phyloP scores from a whole-genome alignment of 2,888 invertebrate species.

The Dryomyza anilis region DNA sequence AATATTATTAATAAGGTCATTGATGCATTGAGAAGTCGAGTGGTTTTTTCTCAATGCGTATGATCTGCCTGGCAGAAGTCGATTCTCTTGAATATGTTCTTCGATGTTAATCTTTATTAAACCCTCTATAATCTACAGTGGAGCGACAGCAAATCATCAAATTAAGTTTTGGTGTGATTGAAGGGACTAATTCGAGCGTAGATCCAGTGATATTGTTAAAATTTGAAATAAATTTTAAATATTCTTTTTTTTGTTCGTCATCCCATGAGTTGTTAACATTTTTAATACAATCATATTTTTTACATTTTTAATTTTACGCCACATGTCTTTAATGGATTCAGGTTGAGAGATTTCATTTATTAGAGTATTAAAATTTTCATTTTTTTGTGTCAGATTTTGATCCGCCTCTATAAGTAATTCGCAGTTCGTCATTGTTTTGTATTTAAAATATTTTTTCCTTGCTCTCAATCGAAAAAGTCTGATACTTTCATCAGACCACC shows the following conservation, averaged over 20 bases:
- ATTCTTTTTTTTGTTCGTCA: neutral
- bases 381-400: too few species aligned
- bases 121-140: neutral
- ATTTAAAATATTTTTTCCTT: too few species aligned
- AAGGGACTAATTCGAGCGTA: neutral
- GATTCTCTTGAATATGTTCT: neutral
- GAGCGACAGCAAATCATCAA: neutral
- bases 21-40: neutral
- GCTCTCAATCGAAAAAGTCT: too few species aligned
- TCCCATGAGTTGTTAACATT: neutral
- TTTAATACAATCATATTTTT: neutral
- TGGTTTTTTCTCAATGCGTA: neutral
- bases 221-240: neutral
- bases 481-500: too few species aligned
- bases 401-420: too few species aligned
- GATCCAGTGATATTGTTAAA: neutral
- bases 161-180: neutral
- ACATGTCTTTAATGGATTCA: too few species aligned
- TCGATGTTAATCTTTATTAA: neutral
- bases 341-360: too few species aligned
- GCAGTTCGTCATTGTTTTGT: too few species aligned
- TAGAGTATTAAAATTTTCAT: too few species aligned
- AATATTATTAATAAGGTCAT: neutral
- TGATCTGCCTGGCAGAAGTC: neutral
- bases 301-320: neutral